Conservation (phyloP, 2,113 vertebrate species). For the Grammomys dolichurus region DNA sequence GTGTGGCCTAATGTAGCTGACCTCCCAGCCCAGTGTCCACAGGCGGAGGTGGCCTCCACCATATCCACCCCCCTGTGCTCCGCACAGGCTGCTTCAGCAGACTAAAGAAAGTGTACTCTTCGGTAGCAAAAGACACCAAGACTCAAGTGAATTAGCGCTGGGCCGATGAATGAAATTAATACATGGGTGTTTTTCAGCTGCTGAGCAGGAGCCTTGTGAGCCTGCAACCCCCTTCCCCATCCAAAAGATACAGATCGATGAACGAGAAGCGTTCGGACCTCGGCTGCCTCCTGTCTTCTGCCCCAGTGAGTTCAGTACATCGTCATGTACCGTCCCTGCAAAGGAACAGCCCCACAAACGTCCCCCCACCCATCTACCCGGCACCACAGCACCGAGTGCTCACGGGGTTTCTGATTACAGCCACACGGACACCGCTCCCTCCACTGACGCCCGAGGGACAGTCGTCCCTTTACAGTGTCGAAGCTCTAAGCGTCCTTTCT, state of each 20-base stretch:
- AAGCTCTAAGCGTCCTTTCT: background rate
- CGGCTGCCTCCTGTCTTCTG: slow-evolving; percentile 91
- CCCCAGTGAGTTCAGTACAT: slow-evolving; percentile 82
- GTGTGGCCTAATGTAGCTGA: background rate
- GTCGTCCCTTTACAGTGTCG: background rate
- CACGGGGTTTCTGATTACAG: rapidly evolving
- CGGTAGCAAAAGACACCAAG: background rate
- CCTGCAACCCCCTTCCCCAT: slow-evolving; percentile 18
- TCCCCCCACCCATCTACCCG: rapidly evolving
- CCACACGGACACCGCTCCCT: background rate
- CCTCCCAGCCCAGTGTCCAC: background rate
- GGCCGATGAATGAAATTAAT: background rate
- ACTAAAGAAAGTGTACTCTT: background rate
- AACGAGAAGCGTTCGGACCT: slow-evolving; percentile 94
- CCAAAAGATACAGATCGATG: slow-evolving; percentile 76
- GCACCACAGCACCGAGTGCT: rapidly evolving
- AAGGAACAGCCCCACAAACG: background rate
- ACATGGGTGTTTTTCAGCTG: slow-evolving; percentile 72
- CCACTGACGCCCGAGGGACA: background rate
- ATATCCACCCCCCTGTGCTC: background rate
- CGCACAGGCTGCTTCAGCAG: background rate
- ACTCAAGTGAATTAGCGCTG: background rate
- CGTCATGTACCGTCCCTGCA: background rate
- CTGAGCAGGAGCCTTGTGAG: background rate
- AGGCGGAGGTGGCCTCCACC: background rate